These are phyloP conservation scores for Eremobia ochroleuca DNA, from an alignment of 2,888 invertebrate species.

Conservation along the genomic window DNA sequence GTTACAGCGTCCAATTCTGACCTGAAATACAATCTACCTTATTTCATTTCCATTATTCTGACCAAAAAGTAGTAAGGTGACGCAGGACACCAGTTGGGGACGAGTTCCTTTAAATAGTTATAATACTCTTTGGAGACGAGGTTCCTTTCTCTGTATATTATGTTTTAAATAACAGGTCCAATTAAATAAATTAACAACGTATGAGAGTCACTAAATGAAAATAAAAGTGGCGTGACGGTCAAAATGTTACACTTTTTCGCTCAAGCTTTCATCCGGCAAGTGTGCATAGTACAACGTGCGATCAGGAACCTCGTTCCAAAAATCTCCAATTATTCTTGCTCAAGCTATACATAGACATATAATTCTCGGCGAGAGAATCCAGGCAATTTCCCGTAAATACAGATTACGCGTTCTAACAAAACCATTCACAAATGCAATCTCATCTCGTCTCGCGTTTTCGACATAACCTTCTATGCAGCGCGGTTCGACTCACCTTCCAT, in stretches of 20 bases:
- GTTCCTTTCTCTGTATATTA: not conserved
- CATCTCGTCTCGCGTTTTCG: conserved; percentile 29
- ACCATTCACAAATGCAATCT: conserved; percentile 12
- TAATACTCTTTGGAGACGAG: too few relatives aligned
- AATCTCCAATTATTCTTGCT: not conserved
- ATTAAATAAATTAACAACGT: not conserved
- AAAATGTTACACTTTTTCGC: not conserved
- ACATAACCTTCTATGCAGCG: conserved; percentile 5
- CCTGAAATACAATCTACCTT: not conserved
- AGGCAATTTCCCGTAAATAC: not conserved
- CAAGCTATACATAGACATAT: too few relatives aligned
- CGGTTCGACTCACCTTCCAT: conserved; percentile 40
- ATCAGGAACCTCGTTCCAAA: not conserved
- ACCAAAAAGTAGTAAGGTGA: not conserved
- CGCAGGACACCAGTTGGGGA: not conserved
- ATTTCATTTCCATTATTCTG: not conserved
- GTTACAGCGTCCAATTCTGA: not conserved
- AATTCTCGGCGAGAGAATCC: not conserved
- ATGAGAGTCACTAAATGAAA: not conserved
- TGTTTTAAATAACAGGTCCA: not conserved
- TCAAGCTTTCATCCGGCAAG: not conserved
- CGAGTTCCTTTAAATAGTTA: too few relatives aligned
- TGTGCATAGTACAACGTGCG: too few relatives aligned
- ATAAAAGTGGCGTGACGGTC: not conserved
- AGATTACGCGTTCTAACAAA: conserved; percentile 5